phyloP scores from a whole-genome alignment of 2,888 invertebrate genomes.

The Lasioglossum calceatum region DNA sequence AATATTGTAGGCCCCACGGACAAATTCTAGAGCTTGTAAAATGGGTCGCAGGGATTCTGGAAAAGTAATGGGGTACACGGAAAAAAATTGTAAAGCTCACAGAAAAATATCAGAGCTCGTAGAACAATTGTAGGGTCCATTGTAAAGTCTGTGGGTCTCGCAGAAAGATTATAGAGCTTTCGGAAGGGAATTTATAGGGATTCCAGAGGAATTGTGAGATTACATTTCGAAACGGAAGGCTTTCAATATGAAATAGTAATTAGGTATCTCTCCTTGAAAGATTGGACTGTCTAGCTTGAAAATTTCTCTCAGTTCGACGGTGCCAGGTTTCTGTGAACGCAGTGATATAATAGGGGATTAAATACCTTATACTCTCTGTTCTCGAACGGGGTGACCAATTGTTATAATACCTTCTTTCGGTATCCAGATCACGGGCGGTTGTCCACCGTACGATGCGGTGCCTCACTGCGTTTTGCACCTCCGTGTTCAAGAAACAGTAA shows the following conservation, averaged over 20 bases:
- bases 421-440: constrained; percentile 88
- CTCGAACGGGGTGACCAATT: constrained; percentile 93
- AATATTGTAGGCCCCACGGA: not conserved
- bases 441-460: constrained; percentile 94
- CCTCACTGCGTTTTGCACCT: constrained; percentile 93
- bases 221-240: constrained; percentile 3
- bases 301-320: not conserved
- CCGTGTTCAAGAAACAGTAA: constrained; percentile 97
- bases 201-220: not conserved
- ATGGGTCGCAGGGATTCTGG: not conserved
- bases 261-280: constrained; percentile 27
- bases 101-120: not conserved
- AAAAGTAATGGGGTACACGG: not conserved
- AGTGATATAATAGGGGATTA: constrained; percentile 35
- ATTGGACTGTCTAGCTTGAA: not conserved
- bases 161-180: too few species aligned
- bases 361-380: constrained; percentile 92
- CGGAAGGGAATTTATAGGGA: not conserved
- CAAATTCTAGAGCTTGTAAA: not conserved
- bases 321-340: not conserved
- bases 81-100: too few species aligned
- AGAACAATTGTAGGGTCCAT: not conserved
- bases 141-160: too few species aligned
- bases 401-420: constrained; percentile 89
- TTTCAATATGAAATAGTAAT: constrained; percentile 9